A percentile compares a stretch with the other conserved stretches of the same genome.
phyloP scores from a whole-genome alignment of 2,888 invertebrate species.

The Rhagium mordax region DNA sequence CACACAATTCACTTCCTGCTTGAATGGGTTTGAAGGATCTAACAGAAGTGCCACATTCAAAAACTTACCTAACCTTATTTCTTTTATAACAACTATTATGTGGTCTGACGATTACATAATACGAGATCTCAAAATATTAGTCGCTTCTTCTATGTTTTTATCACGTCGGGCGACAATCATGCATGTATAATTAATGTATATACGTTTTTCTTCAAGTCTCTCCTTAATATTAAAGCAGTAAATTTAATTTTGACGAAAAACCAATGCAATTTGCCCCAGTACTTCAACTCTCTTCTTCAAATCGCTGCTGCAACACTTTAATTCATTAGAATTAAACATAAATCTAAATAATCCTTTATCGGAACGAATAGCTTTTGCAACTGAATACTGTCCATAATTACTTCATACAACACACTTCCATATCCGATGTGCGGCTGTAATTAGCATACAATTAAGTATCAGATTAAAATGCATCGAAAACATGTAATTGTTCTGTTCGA shows the following conservation, averaged over 20 bases:
- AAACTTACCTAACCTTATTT: background rate
- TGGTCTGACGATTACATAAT: no score
- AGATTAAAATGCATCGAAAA: conserved; percentile 35
- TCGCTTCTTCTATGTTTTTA: no score
- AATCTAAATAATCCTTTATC: background rate
- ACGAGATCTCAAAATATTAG: no score
- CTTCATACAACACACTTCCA: conserved; percentile 1
- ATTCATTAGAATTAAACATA: background rate
- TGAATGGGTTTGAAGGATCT: background rate
- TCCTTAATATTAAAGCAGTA: no score
- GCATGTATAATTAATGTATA: no score
- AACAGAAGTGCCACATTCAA: background rate
- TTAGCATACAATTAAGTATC: conserved; percentile 37
- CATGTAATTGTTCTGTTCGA: conserved; percentile 30
- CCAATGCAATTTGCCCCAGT: no score
- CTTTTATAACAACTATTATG: background rate
- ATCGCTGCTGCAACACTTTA: background rate
- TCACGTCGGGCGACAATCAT: no score
- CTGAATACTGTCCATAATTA: conserved; percentile 1
- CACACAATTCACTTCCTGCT: background rate
- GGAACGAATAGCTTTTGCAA: background rate
- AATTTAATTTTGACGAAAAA: no score
- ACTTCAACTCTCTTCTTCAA: no score
- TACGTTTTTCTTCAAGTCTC: no score
- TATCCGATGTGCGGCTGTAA: conserved; percentile 11